Evolutionary conservation across 92 coral and sea anemone genomes (phyloP).

Genomic region (Virgularia gustaviana): DNA sequence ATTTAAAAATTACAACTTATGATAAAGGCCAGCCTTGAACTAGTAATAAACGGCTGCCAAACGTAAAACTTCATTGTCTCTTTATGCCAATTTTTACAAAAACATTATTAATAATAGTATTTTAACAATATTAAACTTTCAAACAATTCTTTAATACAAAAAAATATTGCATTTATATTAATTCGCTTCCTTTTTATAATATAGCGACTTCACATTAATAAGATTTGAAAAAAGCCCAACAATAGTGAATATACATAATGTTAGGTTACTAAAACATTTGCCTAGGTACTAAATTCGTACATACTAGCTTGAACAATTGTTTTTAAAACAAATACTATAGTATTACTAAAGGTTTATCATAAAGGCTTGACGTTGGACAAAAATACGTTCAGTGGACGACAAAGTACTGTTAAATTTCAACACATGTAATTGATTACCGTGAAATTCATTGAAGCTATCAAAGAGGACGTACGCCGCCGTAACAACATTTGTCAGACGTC

Average conservation of each 20-base stretch:
- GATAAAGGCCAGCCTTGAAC: background rate
- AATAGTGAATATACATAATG: slow-evolving; percentile 1
- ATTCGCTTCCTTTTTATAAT: slow-evolving; percentile 11
- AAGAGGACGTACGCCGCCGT: no score
- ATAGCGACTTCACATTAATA: background rate
- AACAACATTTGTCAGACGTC: background rate
- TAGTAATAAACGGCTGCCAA: background rate
- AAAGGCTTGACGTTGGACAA: background rate
- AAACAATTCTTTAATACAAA: slow-evolving; percentile 38
- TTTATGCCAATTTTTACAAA: slow-evolving; percentile 22
- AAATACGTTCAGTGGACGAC: background rate
- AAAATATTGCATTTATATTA: slow-evolving; percentile 20
- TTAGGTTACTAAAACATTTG: background rate
- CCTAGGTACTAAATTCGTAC: no score
- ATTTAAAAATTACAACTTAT: slow-evolving; percentile 29
- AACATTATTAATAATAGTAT: slow-evolving; percentile 25
- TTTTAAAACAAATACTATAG: no score
- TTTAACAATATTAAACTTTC: slow-evolving; percentile 38
- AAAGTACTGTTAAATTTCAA: background rate
- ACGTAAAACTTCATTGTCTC: no score
- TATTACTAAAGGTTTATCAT: no score
- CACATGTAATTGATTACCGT: background rate
- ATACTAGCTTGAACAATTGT: no score
- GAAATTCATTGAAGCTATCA: slow-evolving; percentile 1
- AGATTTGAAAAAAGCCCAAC: background rate